A percentile compares a stretch with the other conserved stretches of the same genome.
Evolutionary conservation across 2,888 invertebrate genomes (phyloP).

Genomic region (Dugesia japonica): DNA sequence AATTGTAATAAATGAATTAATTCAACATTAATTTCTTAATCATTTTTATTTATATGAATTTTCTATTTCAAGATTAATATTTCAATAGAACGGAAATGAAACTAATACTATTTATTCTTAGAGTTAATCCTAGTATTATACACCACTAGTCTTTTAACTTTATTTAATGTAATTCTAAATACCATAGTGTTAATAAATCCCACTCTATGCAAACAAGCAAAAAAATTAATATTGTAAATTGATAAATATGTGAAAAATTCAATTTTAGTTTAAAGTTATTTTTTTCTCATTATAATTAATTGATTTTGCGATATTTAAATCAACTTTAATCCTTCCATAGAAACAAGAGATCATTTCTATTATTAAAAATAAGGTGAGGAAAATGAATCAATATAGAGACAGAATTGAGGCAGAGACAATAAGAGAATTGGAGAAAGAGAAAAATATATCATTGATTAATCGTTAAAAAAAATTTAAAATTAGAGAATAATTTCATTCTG

Average conservation of each 20-base stretch:
- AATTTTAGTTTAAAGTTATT: too few species aligned
- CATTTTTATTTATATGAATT: too few species aligned
- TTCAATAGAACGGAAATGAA: not conserved
- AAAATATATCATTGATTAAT: too few species aligned
- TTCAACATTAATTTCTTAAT: too few species aligned
- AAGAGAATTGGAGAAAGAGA: too few species aligned
- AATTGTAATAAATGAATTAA: not conserved
- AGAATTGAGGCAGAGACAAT: not conserved
- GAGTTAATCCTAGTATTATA: constrained; percentile 3
- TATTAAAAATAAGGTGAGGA: not conserved
- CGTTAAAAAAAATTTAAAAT: not conserved
- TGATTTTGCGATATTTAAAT: not conserved
- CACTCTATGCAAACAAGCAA: too few species aligned
- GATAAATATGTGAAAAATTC: not conserved
- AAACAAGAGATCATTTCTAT: not conserved
- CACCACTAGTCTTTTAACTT: not conserved
- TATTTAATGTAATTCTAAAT: not conserved
- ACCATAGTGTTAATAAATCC: not conserved
- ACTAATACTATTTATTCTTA: not conserved
- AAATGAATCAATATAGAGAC: not conserved
- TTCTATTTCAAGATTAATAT: not conserved
- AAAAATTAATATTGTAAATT: constrained; percentile 3
- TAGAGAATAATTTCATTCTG: too few species aligned
- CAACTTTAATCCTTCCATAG: not conserved
- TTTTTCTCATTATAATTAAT: not conserved